phyloP scores from a whole-genome alignment of 2,797 vertebrate species.

The Halcyon badia region DNA sequence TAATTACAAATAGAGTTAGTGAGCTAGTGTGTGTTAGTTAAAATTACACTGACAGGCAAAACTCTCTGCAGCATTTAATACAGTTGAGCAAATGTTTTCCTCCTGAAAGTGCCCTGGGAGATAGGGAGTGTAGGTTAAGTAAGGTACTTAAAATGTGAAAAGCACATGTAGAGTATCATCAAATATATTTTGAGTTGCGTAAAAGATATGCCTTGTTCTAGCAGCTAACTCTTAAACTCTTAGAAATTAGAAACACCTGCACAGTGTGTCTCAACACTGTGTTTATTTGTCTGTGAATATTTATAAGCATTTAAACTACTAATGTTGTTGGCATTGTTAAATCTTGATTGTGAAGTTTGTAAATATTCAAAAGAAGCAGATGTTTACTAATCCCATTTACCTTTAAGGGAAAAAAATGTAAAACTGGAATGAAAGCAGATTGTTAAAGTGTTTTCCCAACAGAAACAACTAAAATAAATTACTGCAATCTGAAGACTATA shows the following conservation, averaged over 20 bases:
- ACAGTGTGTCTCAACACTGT: constrained; percentile 9
- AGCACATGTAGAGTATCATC: constrained; percentile 44
- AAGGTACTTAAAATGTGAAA: constrained; percentile 47
- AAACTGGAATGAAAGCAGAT: constrained; percentile 59
- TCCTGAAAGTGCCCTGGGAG: not conserved
- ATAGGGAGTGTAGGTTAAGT: constrained; percentile 42
- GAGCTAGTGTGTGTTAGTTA: not conserved
- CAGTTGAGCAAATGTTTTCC: constrained; percentile 56
- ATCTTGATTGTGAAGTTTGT: constrained; percentile 71
- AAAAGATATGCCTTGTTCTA: constrained; percentile 39
- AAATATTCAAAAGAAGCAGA: constrained; percentile 76
- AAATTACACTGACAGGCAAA: constrained; percentile 46
- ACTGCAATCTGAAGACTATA: constrained; percentile 68
- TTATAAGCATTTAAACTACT: constrained; percentile 59
- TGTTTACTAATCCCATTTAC: constrained; percentile 71
- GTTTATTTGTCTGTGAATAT: constrained; percentile 73
- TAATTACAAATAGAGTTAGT: constrained; percentile 26
- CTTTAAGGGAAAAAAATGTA: constrained; percentile 66
- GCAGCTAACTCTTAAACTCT: constrained; percentile 42
- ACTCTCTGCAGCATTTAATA: constrained; percentile 53
- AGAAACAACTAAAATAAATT: constrained; percentile 73
- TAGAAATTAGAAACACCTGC: constrained; percentile 70
- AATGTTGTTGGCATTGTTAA: constrained; percentile 58
- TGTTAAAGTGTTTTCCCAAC: constrained; percentile 67
- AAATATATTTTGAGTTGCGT: constrained; percentile 29